phyloP scores from a whole-genome alignment of 2,888 invertebrate species.

The Latrodectus elegans region DNA sequence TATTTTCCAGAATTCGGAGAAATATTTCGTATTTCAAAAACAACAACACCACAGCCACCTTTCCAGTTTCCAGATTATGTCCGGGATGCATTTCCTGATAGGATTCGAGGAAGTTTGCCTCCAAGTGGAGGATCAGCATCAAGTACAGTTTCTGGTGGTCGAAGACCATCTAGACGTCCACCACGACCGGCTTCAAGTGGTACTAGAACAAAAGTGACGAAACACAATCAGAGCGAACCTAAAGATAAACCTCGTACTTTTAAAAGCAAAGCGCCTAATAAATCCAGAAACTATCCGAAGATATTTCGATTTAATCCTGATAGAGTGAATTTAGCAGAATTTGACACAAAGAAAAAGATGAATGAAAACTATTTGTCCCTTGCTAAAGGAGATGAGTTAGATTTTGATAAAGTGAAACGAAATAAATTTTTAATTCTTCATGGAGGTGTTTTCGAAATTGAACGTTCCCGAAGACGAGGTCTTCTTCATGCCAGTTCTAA shows the following conservation, averaged over 20 bases:
- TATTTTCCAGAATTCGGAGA: constrained; percentile 67
- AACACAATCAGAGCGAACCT: constrained; percentile 36
- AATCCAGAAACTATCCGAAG: constrained; percentile 65
- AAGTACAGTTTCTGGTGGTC: background rate
- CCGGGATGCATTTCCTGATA: constrained; percentile 47
- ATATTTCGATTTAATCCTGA: constrained; percentile 69
- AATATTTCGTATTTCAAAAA: constrained; percentile 56
- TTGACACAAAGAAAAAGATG: constrained; percentile 68
- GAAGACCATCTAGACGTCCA: constrained; percentile 37
- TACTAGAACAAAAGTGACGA: constrained; percentile 48
- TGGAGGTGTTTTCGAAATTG: constrained; percentile 68
- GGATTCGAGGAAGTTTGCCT: background rate
- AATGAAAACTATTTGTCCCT: constrained; percentile 61
- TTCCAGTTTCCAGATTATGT: constrained; percentile 59
- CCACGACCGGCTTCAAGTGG: constrained; percentile 60
- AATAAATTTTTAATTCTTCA: constrained; percentile 69
- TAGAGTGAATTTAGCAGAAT: constrained; percentile 68
- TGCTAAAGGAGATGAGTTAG: constrained; percentile 69
- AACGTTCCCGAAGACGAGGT: constrained; percentile 21
- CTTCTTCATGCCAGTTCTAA: constrained; percentile 24
- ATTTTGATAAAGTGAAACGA: constrained; percentile 64
- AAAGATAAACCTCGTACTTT: constrained; percentile 29
- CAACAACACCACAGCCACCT: constrained; percentile 57
- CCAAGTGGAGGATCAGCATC: constrained; percentile 12
- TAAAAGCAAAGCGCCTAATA: constrained; percentile 36